phyloP scores from a whole-genome alignment of 1,140 invertebrate genomes.

The Orius insidiosus region DNA sequence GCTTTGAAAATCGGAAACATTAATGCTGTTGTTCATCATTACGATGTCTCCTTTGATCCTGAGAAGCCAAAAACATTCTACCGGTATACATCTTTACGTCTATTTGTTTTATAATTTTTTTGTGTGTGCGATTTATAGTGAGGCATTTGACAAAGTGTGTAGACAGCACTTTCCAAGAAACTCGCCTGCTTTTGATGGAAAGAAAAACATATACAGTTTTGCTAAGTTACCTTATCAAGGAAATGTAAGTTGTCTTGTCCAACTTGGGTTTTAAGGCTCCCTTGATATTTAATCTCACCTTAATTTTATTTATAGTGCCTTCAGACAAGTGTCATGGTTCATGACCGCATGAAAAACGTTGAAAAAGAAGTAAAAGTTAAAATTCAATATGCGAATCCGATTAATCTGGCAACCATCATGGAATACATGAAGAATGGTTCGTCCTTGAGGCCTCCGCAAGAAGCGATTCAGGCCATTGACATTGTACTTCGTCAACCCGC shows the following conservation, averaged over 20 bases:
- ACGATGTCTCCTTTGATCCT: constrained; percentile 33
- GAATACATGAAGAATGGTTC: constrained; percentile 28
- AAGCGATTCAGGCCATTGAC: constrained; percentile 59
- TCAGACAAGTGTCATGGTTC: constrained; percentile 16
- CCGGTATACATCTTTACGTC: constrained; percentile 18
- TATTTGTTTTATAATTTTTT: too few relatives aligned
- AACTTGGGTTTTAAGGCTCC: too few relatives aligned
- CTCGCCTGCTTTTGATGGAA: constrained; percentile 52
- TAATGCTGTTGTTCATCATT: constrained; percentile 27
- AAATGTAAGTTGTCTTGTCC: constrained; percentile 18
- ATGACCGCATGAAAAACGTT: constrained; percentile 25
- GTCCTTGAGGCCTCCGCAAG: constrained; percentile 34
- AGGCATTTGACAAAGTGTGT: constrained; percentile 19
- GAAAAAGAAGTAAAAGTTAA: constrained; percentile 35
- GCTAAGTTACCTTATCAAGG: constrained; percentile 21
- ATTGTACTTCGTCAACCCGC: constrained; percentile 51
- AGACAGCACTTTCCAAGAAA: constrained; percentile 18
- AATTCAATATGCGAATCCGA: constrained; percentile 32
- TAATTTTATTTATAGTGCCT: too few relatives aligned
- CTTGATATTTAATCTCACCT: too few relatives aligned
- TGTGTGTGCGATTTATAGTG: too few relatives aligned
- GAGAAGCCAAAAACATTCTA: constrained; percentile 31
- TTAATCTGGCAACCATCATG: constrained; percentile 29
- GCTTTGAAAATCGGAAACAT: constrained; percentile 30
- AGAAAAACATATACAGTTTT: constrained; percentile 38